phyloP scores from a whole-genome alignment of 1,140 invertebrate genomes.

The Drosophila grimshawi region DNA sequence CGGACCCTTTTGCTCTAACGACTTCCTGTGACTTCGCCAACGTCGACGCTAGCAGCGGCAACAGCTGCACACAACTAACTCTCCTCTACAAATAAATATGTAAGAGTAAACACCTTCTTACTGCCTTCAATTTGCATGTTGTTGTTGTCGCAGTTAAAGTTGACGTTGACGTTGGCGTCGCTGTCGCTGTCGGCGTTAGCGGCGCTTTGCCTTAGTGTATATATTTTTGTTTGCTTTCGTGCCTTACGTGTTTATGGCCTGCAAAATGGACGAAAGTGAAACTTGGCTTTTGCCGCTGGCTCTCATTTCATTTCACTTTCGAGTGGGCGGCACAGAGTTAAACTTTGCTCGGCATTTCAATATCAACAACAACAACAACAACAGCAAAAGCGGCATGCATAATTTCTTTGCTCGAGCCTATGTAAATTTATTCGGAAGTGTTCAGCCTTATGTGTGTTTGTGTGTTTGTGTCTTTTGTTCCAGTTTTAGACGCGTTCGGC shows the following conservation, averaged over 20 bases:
- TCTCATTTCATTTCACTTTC: constrained; percentile 18
- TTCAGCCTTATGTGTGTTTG: constrained; percentile 26
- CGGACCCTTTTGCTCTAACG: constrained; percentile 62
- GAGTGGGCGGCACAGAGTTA: constrained; percentile 55
- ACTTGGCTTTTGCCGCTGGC: constrained; percentile 30
- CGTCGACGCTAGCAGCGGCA: constrained; percentile 8
- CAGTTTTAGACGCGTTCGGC: constrained; percentile 49
- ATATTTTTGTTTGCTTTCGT: constrained; percentile 62
- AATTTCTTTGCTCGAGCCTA: constrained; percentile 69
- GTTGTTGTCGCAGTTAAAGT: constrained; percentile 1
- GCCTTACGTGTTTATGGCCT: constrained; percentile 77
- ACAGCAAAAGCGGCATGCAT: constrained; percentile 67
- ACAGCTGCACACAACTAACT: constrained; percentile 28
- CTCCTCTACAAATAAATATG: constrained; percentile 5
- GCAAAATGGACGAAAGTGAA: constrained; percentile 73
- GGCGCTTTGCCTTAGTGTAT: constrained; percentile 38
- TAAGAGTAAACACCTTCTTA: constrained; percentile 14
- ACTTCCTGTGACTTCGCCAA: constrained; percentile 61
- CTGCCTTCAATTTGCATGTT: constrained; percentile 59
- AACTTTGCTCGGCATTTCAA: constrained; percentile 71
- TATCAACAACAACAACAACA: constrained; percentile 70
- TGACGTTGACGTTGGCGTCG: neutral
- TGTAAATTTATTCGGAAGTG: constrained; percentile 73
- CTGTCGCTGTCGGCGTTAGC: constrained; percentile 18
- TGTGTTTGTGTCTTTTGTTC: constrained; percentile 38